Evolutionary conservation across 2,113 vertebrate genomes (phyloP).

Genomic region (Scytalopus superciliaris): DNA sequence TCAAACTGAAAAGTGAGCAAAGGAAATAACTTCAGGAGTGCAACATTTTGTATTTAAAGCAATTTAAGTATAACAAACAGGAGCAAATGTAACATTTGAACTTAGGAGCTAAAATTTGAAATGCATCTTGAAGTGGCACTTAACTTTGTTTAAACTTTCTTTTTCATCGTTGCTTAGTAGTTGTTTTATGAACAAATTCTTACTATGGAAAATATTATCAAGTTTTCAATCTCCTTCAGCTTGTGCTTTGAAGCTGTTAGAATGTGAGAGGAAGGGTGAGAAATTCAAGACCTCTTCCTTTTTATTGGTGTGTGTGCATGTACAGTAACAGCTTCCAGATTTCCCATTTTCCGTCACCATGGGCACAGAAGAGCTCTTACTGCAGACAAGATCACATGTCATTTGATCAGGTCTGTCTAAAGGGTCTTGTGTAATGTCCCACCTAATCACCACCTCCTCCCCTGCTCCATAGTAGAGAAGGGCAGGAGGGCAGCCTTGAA

Average conservation of each 20-base stretch:
- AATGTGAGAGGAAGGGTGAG: background rate
- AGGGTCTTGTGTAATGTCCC: background rate
- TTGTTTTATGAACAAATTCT: background rate
- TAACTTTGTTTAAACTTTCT: background rate
- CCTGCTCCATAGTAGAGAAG: rapidly evolving
- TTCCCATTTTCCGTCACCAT: background rate
- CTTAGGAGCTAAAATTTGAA: background rate
- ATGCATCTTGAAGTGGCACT: background rate
- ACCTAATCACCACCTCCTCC: background rate
- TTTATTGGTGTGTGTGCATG: rapidly evolving
- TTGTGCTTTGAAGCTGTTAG: background rate
- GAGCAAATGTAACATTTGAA: background rate
- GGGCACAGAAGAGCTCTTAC: background rate
- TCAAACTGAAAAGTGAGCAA: background rate
- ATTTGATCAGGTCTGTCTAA: background rate
- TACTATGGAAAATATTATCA: background rate
- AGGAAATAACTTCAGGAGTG: background rate
- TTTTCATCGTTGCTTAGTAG: background rate
- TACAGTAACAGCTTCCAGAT: background rate
- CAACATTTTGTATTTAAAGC: background rate
- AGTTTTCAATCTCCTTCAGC: background rate
- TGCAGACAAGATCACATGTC: background rate
- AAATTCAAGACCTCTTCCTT: background rate
- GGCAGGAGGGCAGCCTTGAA: background rate
- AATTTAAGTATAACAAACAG: background rate